phyloP scores from a whole-genome alignment of 2,113 vertebrate species.

The Turnix velox region DNA sequence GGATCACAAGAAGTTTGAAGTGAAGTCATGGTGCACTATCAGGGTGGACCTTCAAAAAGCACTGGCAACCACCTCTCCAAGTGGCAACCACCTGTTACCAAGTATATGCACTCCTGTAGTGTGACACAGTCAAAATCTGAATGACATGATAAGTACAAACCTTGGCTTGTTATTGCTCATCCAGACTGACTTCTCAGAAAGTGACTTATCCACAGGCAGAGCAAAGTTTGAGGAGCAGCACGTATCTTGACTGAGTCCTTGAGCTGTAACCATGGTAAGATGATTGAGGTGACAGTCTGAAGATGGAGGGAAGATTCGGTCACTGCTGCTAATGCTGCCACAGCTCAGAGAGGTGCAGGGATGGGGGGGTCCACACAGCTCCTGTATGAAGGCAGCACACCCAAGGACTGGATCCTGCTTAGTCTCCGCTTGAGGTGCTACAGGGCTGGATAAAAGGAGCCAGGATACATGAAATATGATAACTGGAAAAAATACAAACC shows the following conservation, averaged over 20 bases:
- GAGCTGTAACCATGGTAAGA: fast-evolving
- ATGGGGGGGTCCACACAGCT: not conserved
- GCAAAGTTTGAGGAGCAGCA: not conserved
- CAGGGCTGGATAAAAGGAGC: slow-evolving; percentile 17
- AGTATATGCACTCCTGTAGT: not conserved
- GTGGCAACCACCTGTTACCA: not conserved
- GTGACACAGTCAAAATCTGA: not conserved
- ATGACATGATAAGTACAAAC: not conserved
- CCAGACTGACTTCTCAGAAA: not conserved
- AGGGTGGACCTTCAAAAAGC: not conserved
- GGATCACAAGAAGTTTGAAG: not conserved
- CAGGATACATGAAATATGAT: slow-evolving; percentile 34
- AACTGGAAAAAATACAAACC: slow-evolving; percentile 63
- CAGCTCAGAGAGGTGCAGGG: not conserved
- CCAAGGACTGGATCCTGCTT: not conserved
- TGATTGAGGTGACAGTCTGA: not conserved
- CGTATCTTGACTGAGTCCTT: fast-evolving
- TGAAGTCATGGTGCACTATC: not conserved
- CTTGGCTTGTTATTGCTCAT: not conserved
- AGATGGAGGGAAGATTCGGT: not conserved
- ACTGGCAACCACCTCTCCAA: not conserved
- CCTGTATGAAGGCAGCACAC: not conserved
- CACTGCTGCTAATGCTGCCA: not conserved
- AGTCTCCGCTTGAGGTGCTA: not conserved
- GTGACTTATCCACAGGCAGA: not conserved